A percentile compares a stretch with the other conserved stretches of the same genome.
Conservation (phyloP, 2,888 invertebrate genomes). For the Odontothrips loti region DNA sequence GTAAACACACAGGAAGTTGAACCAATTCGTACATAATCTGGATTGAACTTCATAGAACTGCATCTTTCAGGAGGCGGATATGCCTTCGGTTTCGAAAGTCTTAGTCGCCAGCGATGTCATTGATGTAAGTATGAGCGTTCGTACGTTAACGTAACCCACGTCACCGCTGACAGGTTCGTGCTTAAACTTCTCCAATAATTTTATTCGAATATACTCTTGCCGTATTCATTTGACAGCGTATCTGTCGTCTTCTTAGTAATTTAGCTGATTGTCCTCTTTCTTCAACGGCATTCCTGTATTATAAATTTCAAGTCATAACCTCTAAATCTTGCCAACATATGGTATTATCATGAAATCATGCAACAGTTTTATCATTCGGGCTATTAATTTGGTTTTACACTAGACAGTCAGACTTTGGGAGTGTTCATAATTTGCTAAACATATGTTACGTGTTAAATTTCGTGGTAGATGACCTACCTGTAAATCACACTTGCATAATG, state of each 20-base stretch:
- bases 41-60: too few species aligned
- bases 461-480: neutral
- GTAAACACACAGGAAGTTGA: too few species aligned
- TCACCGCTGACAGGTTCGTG: neutral
- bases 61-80: neutral
- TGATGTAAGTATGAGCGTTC: neutral
- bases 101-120: neutral
- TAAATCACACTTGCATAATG: neutral
- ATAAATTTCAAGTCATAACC: neutral
- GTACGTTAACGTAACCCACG: neutral
- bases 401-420: neutral
- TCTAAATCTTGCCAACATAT: neutral
- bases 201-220: neutral
- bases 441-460: neutral
- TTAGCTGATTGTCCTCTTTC: neutral
- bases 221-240: neutral
- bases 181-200: neutral
- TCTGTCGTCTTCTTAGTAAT: neutral
- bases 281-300: too few species aligned
- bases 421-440: neutral
- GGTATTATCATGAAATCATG: too few species aligned
- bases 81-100: neutral
- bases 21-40: too few species aligned
- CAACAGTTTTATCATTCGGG: neutral
- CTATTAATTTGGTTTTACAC: neutral